Evolutionary conservation across 2,888 invertebrate genomes (phyloP).

Genomic region (Mesochorus sp.): DNA sequence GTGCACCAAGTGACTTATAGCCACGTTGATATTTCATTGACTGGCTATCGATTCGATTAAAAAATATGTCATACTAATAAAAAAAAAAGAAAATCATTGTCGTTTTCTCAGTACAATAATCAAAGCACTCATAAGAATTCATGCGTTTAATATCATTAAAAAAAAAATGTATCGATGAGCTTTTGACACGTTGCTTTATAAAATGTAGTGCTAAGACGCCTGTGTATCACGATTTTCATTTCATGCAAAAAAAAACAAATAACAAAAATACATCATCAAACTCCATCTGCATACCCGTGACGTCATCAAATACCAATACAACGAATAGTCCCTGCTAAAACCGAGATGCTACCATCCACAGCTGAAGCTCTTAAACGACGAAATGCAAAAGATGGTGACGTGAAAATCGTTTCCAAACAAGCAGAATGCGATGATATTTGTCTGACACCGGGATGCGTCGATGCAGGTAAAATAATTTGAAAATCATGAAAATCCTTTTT

Average conservation of each 20-base stretch:
- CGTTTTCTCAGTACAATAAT: not conserved
- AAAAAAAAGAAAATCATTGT: too few relatives aligned
- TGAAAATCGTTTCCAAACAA: slow-evolving; percentile 70
- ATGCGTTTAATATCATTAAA: too few relatives aligned
- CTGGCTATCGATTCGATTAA: too few relatives aligned
- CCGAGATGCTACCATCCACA: slow-evolving; percentile 78
- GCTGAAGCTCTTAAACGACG: slow-evolving; percentile 74
- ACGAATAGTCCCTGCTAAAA: slow-evolving; percentile 72
- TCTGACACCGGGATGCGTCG: slow-evolving; percentile 90
- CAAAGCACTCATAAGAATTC: too few relatives aligned
- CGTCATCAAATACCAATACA: slow-evolving; percentile 50
- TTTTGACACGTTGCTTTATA: not conserved
- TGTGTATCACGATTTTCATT: slow-evolving; percentile 60
- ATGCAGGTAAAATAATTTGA: slow-evolving; percentile 84
- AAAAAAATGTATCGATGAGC: too few relatives aligned
- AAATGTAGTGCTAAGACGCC: slow-evolving; percentile 53
- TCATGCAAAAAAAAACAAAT: slow-evolving; percentile 31
- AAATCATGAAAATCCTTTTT: not conserved
- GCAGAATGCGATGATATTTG: slow-evolving; percentile 84
- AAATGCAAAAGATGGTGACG: slow-evolving; percentile 57
- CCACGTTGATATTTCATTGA: too few relatives aligned
- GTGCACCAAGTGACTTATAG: too few relatives aligned
- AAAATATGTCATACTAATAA: too few relatives aligned
- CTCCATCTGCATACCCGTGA: slow-evolving; percentile 55
- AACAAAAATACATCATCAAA: slow-evolving; percentile 12